These are phyloP conservation scores for Scaptodrosophila lebanonensis DNA, from an alignment of 1,140 invertebrate genomes.

Conservation along the genomic window DNA sequence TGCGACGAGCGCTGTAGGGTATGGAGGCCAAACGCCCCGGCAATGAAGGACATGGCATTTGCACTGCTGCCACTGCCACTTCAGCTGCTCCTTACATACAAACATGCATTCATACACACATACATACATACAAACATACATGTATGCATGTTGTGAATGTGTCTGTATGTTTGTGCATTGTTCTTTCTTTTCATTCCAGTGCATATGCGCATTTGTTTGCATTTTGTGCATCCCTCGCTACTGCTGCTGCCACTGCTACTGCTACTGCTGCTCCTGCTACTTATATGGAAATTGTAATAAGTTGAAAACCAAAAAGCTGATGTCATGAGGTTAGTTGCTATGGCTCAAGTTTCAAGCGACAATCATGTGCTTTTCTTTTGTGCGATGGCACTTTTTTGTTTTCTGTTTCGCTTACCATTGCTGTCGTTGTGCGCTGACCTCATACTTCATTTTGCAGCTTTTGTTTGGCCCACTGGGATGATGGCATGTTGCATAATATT, in stretches of 20 bases:
- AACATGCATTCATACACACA: too few species aligned
- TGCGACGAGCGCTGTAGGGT: slow-evolving; percentile 36
- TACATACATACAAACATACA: too few species aligned
- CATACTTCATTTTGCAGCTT: slow-evolving; percentile 73
- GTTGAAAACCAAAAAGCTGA: slow-evolving; percentile 73
- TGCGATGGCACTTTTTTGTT: slow-evolving; percentile 12
- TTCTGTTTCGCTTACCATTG: slow-evolving; percentile 1
- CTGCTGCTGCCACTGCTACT: neutral
- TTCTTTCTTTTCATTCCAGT: slow-evolving; percentile 40
- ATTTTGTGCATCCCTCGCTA: slow-evolving; percentile 24
- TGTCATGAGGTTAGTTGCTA: slow-evolving; percentile 73
- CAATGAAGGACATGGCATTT: slow-evolving; percentile 32
- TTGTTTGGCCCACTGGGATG: too few species aligned
- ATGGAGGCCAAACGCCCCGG: slow-evolving; percentile 15
- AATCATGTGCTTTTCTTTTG: slow-evolving; percentile 70
- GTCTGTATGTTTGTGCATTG: slow-evolving; percentile 10
- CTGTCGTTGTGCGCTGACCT: slow-evolving; percentile 48
- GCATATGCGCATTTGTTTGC: slow-evolving; percentile 67
- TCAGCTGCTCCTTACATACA: neutral
- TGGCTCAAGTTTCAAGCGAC: slow-evolving; percentile 73
- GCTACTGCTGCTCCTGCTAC: slow-evolving; percentile 24
- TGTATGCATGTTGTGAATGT: slow-evolving; percentile 10
- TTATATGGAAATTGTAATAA: slow-evolving; percentile 74
- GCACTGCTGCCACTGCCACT: slow-evolving; percentile 6
- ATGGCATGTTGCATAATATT: slow-evolving; percentile 62